Evolutionary conservation across 2,797 vertebrate genomes (phyloP), one percentile per base, ranked within the genome.

Genomic region (Dermochelys coriacea): DNA sequence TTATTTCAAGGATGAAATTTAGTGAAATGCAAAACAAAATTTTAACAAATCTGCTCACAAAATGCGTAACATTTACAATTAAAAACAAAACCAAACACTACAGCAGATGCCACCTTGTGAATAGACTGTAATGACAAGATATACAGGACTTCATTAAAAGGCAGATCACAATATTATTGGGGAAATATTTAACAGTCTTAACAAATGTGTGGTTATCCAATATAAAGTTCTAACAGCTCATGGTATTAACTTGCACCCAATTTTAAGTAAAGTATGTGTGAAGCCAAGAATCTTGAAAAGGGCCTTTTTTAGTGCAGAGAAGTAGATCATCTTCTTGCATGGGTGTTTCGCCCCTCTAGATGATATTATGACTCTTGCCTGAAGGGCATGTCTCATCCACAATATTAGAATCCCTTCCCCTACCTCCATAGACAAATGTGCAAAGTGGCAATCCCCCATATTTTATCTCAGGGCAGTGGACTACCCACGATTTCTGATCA

Each of bases 1-100:
- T 94, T 77, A 87, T 94, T 93, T 95, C 78, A 79, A 71, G 84
- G 85, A 90, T 88, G n/a, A 82, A 85, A 96, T 45, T 34, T 49
- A 51, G 1, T 47, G 49, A 78, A 86, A 93, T 31, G 12, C 49
- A 85, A 84, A 82, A 41, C 51, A 88, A 61, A 57, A 85, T 96
- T 97, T 94, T 82, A 79, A 80, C 71, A 85, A 87, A 85, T 84
- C 77, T 78, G 88, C 78, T 90, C 85, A 94, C 0, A 5, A 0
- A 12, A 77, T n/a, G 79, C 45, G 16, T 75, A 49, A 29, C 15
- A 3, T 31, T 49, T 77, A 64, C 80, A 89, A 83, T 1, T 6
- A 18, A 18, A 64, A 64, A 45, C 8, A 6, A 3, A 52, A 19
- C 74, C 83, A 12, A 47, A 12, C 64, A 51, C 2, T 85, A 68